phyloP scores from a whole-genome alignment of 1,140 invertebrate species.

The Atta texana region DNA sequence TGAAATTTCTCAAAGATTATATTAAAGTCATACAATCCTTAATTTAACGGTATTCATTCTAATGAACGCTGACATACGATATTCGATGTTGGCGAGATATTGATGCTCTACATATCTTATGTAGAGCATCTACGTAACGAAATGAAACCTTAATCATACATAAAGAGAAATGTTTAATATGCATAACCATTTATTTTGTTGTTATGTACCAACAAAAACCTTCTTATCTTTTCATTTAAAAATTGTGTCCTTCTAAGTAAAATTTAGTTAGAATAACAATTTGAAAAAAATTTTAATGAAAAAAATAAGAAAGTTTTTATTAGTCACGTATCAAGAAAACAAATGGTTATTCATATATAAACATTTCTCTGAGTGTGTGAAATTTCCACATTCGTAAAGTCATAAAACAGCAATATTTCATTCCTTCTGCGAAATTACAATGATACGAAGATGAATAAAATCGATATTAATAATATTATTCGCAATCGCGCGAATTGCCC shows the following conservation, averaged over 20 bases:
- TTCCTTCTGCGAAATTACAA: not conserved
- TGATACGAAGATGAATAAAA: not conserved
- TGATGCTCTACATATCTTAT: not conserved
- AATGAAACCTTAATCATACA: not conserved
- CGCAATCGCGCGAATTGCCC: not conserved
- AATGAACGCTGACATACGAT: not conserved
- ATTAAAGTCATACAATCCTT: not conserved
- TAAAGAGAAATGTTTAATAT: not conserved
- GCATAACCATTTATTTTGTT: no score
- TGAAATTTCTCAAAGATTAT: not conserved
- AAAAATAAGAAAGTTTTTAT: no score
- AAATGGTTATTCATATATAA: no score
- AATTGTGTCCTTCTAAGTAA: no score
- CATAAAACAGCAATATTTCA: not conserved
- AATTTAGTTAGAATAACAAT: no score
- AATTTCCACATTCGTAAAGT: not conserved
- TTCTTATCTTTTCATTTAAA: no score
- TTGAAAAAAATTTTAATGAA: no score
- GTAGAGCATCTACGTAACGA: not conserved
- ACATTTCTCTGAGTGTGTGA: not conserved
- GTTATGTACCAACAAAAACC: no score
- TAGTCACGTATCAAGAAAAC: no score
- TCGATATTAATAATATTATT: not conserved
- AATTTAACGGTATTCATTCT: slow-evolving; percentile 8
- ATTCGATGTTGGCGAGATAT: not conserved